phyloP scores from a whole-genome alignment of 2,888 invertebrate genomes.

The Lepidocyrtoides sp. region DNA sequence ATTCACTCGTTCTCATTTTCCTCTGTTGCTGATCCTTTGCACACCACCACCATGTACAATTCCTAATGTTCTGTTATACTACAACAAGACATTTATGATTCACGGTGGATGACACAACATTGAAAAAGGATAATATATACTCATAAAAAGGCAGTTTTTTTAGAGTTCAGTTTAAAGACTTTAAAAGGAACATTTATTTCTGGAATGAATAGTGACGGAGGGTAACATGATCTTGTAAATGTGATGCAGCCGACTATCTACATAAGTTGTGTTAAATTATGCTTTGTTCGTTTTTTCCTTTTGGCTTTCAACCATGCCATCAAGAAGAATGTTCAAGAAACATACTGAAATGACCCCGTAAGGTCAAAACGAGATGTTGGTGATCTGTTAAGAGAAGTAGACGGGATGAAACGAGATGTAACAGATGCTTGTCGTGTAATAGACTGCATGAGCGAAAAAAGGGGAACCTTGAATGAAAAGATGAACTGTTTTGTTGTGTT shows the following conservation, averaged over 20 bases:
- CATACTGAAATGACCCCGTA: slow-evolving; percentile 83
- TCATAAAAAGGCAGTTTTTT: slow-evolving; percentile 64
- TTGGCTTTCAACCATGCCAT: slow-evolving; percentile 54
- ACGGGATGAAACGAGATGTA: slow-evolving; percentile 78
- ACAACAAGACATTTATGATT: slow-evolving; percentile 75
- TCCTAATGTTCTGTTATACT: background rate
- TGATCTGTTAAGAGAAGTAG: slow-evolving; percentile 83
- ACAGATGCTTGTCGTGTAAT: slow-evolving; percentile 78
- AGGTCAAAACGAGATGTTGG: slow-evolving; percentile 85
- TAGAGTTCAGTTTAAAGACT: slow-evolving; percentile 3
- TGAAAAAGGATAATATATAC: slow-evolving; percentile 39
- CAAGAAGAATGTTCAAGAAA: slow-evolving; percentile 42
- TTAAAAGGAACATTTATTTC: slow-evolving; percentile 60
- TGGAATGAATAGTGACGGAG: slow-evolving; percentile 11
- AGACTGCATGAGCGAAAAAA: slow-evolving; percentile 61
- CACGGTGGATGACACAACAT: slow-evolving; percentile 65
- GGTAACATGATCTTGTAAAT: background rate
- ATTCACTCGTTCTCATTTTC: background rate
- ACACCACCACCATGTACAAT: background rate
- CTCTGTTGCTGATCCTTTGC: background rate
- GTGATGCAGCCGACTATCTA: no score
- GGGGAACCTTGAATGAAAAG: slow-evolving; percentile 60
- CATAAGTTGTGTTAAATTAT: background rate
- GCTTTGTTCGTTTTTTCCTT: slow-evolving; percentile 27
- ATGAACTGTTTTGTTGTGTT: slow-evolving; percentile 63